Percentiles rank a stretch among this genome's conserved stretches.
Conservation (phyloP, 2,888 invertebrate species). For the Ectemnius cavifrons region DNA sequence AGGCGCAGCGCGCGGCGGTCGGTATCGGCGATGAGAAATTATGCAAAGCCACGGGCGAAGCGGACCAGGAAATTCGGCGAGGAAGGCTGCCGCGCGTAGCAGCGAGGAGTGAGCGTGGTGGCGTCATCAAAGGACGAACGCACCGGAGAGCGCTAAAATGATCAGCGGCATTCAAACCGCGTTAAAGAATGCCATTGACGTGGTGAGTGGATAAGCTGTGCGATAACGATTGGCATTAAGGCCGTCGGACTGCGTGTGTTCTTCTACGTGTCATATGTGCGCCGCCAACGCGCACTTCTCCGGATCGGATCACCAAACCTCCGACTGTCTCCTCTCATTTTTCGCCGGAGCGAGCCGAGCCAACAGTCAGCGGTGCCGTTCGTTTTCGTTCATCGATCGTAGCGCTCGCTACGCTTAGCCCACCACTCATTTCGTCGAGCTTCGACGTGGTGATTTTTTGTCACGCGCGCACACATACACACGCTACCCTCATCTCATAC, state of each 20-base stretch:
- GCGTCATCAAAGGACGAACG: neutral
- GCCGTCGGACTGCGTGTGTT: neutral
- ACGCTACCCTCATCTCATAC: too few relatives aligned
- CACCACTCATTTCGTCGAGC: neutral
- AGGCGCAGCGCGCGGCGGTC: conserved; percentile 25
- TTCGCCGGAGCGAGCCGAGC: neutral
- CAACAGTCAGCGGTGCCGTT: neutral
- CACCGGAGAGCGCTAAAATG: conserved; percentile 65
- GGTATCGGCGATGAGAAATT: conserved; percentile 40
- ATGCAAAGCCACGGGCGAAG: conserved; percentile 38
- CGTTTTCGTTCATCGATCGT: conserved; percentile 28
- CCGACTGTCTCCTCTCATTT: neutral
- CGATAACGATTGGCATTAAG: neutral
- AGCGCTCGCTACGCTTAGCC: conserved; percentile 11
- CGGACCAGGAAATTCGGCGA: conserved; percentile 30
- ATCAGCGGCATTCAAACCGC: conserved; percentile 76
- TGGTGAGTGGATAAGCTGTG: conserved; percentile 69
- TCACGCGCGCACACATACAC: conserved; percentile 8
- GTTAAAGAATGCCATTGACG: conserved; percentile 76
- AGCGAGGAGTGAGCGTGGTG: conserved; percentile 27
- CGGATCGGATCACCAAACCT: neutral
- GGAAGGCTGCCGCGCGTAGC: conserved; percentile 22
- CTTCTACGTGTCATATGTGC: neutral
- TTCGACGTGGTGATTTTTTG: conserved; percentile 1
- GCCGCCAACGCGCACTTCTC: neutral